Conservation (phyloP, 2,888 invertebrate genomes). For the Liposcelis brunnea region DNA sequence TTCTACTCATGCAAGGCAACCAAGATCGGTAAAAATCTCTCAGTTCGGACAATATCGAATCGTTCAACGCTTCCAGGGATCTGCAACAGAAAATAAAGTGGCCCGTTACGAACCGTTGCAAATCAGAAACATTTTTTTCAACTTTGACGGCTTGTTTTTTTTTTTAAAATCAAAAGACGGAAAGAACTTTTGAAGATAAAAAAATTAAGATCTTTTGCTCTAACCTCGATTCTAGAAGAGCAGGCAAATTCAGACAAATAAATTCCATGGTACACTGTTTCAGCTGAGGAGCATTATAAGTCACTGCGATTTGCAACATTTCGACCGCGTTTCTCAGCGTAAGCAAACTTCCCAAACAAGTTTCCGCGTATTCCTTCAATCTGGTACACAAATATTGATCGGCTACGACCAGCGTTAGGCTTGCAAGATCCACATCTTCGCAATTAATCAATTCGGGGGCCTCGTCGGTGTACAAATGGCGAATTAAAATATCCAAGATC, state of each 20-base stretch:
- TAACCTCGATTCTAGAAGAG: conserved; percentile 47
- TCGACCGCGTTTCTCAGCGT: conserved; percentile 60
- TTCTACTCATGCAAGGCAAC: conserved; percentile 39
- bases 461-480: conserved; percentile 58
- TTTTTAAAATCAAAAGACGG: neutral
- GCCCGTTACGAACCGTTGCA: neutral
- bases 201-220: neutral
- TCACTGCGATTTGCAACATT: conserved; percentile 53
- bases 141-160: neutral
- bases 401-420: conserved; percentile 56
- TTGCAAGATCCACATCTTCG: conserved; percentile 50
- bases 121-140: neutral
- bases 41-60: conserved; percentile 42
- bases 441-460: conserved; percentile 38
- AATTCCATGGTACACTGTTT: conserved; percentile 59
- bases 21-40: conserved; percentile 46
- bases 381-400: conserved; percentile 61
- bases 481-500: conserved; percentile 46
- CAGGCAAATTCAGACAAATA: conserved; percentile 54
- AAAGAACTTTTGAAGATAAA: neutral
- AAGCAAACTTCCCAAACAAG: conserved; percentile 42
- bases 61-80: conserved; percentile 43
- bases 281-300: conserved; percentile 57
- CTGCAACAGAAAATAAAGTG: conserved; percentile 17
- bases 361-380: conserved; percentile 54